A percentile compares a stretch with the other conserved stretches of the same genome.
These are phyloP conservation scores for Microcebus tavaratra DNA, from an alignment of 2,113 vertebrate genomes.

Conservation along the genomic window DNA sequence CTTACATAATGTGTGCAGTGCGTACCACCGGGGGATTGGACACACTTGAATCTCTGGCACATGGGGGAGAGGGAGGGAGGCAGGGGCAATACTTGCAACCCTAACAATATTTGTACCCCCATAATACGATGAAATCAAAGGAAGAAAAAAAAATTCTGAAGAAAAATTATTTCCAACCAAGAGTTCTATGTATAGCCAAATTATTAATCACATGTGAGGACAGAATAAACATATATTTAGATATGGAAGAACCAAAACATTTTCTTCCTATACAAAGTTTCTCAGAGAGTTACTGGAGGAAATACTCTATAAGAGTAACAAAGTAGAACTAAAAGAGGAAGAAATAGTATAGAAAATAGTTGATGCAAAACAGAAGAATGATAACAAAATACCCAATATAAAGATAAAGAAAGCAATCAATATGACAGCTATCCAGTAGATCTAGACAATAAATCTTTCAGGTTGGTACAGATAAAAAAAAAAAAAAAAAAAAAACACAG, in stretches of 20 bases:
- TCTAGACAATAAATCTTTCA: background rate
- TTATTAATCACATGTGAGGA: background rate
- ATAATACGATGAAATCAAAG: no score
- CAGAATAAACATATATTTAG: background rate
- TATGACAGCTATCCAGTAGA: no score
- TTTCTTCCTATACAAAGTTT: background rate
- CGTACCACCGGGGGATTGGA: no score
- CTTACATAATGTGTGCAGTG: no score
- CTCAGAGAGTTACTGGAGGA: background rate
- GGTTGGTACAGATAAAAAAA: background rate
- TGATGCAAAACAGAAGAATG: background rate
- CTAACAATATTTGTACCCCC: no score
- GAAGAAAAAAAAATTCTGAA: background rate
- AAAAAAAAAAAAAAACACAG: background rate
- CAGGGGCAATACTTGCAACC: no score
- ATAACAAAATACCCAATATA: background rate
- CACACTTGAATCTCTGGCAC: no score
- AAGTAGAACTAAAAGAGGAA: background rate
- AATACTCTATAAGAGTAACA: background rate
- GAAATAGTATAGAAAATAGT: background rate
- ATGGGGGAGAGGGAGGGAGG: no score
- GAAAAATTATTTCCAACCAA: background rate
- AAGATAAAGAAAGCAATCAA: background rate
- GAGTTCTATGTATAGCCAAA: background rate
- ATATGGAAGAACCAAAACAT: background rate